A percentile compares a stretch with the other conserved stretches of the same genome.
Evolutionary conservation across 2,113 vertebrate genomes (phyloP).

Genomic region (Anguilla japonica): DNA sequence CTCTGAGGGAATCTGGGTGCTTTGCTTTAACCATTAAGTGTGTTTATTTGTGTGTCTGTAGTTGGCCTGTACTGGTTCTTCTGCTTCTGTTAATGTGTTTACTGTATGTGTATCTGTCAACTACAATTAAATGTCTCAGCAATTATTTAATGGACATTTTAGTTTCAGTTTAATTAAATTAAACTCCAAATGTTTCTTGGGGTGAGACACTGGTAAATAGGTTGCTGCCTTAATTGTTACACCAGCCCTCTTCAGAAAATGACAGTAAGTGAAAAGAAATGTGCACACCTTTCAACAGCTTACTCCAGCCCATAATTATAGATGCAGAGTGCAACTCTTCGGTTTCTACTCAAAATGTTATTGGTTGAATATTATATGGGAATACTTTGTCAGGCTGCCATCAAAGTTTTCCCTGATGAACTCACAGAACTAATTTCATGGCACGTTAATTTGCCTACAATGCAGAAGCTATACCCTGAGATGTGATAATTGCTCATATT

Average conservation of each 20-base stretch:
- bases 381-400: neutral
- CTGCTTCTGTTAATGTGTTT: neutral
- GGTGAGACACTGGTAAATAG: neutral
- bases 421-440: neutral
- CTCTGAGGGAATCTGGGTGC: neutral
- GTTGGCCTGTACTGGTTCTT: neutral
- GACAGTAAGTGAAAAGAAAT: neutral
- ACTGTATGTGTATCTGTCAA: neutral
- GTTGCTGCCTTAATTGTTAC: neutral
- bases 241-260: neutral
- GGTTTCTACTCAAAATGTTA: conserved; percentile 13
- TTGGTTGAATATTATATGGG: neutral
- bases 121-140: neutral
- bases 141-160: neutral
- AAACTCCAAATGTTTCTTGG: neutral
- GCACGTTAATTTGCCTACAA: conserved; percentile 5
- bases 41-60: neutral
- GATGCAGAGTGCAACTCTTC: neutral
- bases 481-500: conserved; percentile 10
- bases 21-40: conserved; percentile 4
- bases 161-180: neutral
- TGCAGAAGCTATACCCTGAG: neutral
- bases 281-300: neutral
- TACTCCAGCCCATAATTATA: neutral
- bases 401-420: neutral